Conservation (phyloP, 2,797 vertebrate species). For the Artibeus lituratus region DNA sequence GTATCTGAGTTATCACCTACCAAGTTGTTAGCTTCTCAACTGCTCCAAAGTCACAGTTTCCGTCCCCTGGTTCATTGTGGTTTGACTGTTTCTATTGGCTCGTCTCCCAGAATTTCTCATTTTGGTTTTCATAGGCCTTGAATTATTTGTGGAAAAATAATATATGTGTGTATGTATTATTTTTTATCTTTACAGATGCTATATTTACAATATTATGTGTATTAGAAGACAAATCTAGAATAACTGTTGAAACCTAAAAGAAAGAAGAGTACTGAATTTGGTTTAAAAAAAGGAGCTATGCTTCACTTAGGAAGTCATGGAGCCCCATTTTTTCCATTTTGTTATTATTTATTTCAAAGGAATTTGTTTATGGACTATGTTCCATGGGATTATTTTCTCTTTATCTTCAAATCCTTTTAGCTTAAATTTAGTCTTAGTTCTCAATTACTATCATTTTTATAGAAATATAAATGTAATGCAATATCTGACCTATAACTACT, state of each 20-base stretch:
- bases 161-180: slow-evolving; percentile 60
- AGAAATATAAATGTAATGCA: slow-evolving; percentile 30
- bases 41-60: neutral
- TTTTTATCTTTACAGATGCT: slow-evolving; percentile 67
- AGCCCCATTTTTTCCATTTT: slow-evolving; percentile 8
- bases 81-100: slow-evolving; percentile 42
- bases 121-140: slow-evolving; percentile 50
- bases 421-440: slow-evolving; percentile 23
- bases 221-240: slow-evolving; percentile 58
- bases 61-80: neutral
- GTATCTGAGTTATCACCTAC: slow-evolving; percentile 34
- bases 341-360: slow-evolving; percentile 37
- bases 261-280: slow-evolving; percentile 45
- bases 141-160: slow-evolving; percentile 66
- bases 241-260: slow-evolving; percentile 52
- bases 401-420: slow-evolving; percentile 4
- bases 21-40: neutral
- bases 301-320: slow-evolving; percentile 47
- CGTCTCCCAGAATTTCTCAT: slow-evolving; percentile 40
- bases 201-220: slow-evolving; percentile 73
- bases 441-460: neutral
- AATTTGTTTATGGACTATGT: neutral
- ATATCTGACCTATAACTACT: neutral
- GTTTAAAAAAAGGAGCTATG: slow-evolving; percentile 27
- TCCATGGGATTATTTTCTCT: slow-evolving; percentile 28